A percentile compares a stretch with the other conserved stretches of the same genome.
Conservation (phyloP, 2,888 invertebrate genomes). For the Sarcophaga rosellei region DNA sequence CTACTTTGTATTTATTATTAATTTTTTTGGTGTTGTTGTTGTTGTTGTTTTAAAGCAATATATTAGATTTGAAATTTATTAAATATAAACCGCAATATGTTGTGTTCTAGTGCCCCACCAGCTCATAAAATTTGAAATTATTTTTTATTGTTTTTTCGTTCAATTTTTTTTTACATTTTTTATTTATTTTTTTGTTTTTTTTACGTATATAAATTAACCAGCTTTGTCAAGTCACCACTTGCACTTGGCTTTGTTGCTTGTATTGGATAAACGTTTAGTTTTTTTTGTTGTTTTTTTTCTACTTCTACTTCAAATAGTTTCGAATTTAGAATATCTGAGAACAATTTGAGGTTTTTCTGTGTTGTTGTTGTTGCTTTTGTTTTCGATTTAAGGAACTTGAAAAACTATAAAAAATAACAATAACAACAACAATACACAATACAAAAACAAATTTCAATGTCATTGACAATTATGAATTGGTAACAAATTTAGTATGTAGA, state of each 20-base stretch:
- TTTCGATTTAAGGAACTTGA: slow-evolving; percentile 33
- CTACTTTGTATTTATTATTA: too few relatives aligned
- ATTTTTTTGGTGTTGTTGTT: too few relatives aligned
- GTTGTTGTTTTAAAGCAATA: too few relatives aligned
- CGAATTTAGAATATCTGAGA: slow-evolving; percentile 9
- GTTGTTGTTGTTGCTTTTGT: too few relatives aligned
- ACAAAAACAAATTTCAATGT: slow-evolving; percentile 41
- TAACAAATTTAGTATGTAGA: slow-evolving; percentile 1
- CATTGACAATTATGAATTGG: slow-evolving; percentile 46
- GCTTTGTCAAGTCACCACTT: slow-evolving; percentile 47
- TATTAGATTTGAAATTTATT: too few relatives aligned
- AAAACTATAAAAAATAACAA: slow-evolving; percentile 4
- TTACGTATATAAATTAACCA: slow-evolving; percentile 14
- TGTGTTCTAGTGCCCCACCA: slow-evolving; percentile 45
- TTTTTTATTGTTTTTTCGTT: too few relatives aligned
- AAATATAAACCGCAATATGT: slow-evolving; percentile 14
- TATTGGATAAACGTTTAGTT: background rate
- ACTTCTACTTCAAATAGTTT: background rate
- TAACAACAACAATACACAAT: background rate
- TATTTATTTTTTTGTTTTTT: too few relatives aligned
- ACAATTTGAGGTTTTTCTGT: slow-evolving; percentile 39
- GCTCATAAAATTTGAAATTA: slow-evolving; percentile 28
- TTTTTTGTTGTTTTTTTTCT: background rate
- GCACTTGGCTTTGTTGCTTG: slow-evolving; percentile 14
- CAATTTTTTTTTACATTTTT: background rate